A percentile compares a stretch with the other conserved stretches of the same genome.
These are phyloP conservation scores for Rhodophaea formosa DNA, from an alignment of 2,888 invertebrate genomes.

Conservation along the genomic window DNA sequence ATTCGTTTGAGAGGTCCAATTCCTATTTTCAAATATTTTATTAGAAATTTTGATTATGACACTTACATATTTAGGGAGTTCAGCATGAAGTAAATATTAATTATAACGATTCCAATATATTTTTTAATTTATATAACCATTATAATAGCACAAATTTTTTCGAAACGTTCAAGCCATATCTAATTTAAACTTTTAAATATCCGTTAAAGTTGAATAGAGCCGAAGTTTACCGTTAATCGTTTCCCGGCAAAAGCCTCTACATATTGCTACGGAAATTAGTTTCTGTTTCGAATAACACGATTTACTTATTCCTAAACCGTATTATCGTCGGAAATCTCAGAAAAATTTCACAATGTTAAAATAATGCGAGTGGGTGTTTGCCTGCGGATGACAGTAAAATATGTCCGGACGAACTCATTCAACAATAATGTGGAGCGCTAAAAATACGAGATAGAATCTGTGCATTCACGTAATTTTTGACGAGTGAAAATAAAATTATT, in stretches of 20 bases:
- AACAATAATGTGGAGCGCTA: not conserved
- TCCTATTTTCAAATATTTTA: no score
- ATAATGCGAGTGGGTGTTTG: not conserved
- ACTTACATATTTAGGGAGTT: no score
- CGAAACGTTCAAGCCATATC: not conserved
- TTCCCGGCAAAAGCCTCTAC: not conserved
- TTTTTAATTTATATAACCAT: no score
- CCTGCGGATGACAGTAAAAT: not conserved
- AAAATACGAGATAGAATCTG: not conserved
- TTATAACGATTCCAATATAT: no score
- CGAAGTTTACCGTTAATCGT: not conserved
- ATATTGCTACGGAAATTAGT: not conserved
- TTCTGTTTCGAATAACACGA: not conserved
- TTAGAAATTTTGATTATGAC: no score
- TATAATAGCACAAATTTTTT: not conserved
- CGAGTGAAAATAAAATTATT: not conserved
- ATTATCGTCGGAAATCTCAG: not conserved
- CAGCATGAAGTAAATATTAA: no score
- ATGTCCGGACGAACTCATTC: not conserved
- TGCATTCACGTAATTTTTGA: constrained; percentile 2
- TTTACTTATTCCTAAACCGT: not conserved
- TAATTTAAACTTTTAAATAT: not conserved
- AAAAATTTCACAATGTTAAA: not conserved
- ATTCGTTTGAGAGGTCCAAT: no score
- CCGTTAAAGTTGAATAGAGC: not conserved